Percentiles rank a stretch among this genome's conserved stretches.
phyloP scores from a whole-genome alignment of 2,888 invertebrate species.

The Sminthurinus aureus region DNA sequence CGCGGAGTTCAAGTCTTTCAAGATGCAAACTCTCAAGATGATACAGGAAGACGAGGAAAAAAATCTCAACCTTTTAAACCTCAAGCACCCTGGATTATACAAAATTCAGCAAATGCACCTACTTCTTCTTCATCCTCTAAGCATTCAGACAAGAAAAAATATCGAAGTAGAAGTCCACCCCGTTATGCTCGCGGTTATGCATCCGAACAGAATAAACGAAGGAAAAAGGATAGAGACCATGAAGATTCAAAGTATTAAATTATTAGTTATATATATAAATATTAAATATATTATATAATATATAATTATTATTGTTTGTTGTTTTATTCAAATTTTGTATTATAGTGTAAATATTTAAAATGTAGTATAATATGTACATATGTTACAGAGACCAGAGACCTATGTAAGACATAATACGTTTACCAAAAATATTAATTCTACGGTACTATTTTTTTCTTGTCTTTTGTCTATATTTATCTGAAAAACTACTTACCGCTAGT shows the following conservation, averaged over 20 bases:
- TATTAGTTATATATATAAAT: neutral
- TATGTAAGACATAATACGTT: no score
- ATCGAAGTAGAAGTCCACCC: slow-evolving; percentile 56
- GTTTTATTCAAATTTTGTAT: neutral
- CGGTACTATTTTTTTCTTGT: no score
- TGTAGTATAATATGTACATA: neutral
- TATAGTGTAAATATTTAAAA: neutral
- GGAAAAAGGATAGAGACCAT: slow-evolving; percentile 24
- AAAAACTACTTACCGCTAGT: no score
- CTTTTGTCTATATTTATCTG: no score
- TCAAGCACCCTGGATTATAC: neutral
- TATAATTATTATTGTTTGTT: neutral
- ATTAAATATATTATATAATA: neutral
- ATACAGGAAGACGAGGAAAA: neutral
- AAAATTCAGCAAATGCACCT: slow-evolving; percentile 21
- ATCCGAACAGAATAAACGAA: slow-evolving; percentile 49
- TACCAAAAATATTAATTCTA: no score
- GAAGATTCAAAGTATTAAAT: neutral
- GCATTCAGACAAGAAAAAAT: slow-evolving; percentile 27
- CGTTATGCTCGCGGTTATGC: slow-evolving; percentile 55
- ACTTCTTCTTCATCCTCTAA: neutral
- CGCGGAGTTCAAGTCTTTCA: slow-evolving; percentile 55
- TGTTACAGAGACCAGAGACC: no score
- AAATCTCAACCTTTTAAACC: slow-evolving; percentile 27
- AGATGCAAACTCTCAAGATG: slow-evolving; percentile 38